Evolutionary conservation across 2,113 vertebrate species (phyloP), one percentile per base, ranked within the genome.

Genomic region (Propithecus coquereli): DNA sequence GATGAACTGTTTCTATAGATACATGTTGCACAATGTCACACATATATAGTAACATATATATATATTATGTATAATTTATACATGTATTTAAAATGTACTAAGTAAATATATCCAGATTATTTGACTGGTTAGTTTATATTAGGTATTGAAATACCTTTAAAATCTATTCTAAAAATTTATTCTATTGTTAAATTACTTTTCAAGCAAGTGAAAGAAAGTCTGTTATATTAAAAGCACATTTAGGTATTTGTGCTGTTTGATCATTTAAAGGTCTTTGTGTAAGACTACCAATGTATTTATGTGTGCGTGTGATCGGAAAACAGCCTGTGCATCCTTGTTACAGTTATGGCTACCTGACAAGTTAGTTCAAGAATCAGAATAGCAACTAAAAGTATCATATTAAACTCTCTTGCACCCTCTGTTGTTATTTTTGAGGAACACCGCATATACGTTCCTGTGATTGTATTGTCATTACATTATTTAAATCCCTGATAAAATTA

Each of bases 371-470:
- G 84, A 52, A 61, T 90, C 57, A 90, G 40, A 87, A 94, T 87
- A 43, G 91, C 86, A 40, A 3, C 71, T 25, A 93, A 68, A 94
- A 90, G 50, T 5, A 76, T 92, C 95, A 98, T 98, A 96, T 86
- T 90, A 96, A 98, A 98, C 98, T 98, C 98, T 86, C 97, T 98
- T 97, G 98, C 98, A 90, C 98, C 98, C 98, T 98, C 99, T 99
- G 6, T 98, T 88, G 99, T 95, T 98, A 0, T 12, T 68, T 82
- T 40, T 0, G 63, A 37, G 98, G 94, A 98, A 61, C 61, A 87
- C 82, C 86, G 5, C 10, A 40, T 10, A 52, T 94, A 59, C 20
- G 34, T 93, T 96, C 37, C 13, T n/a, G 47, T 71, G 57, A 71
- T 71, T 95, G 13, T 91, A 0, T 77, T 94, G 70, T 93, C 18